A percentile compares a stretch with the other conserved stretches of the same genome.
phyloP scores from a whole-genome alignment of 2,888 invertebrate genomes.

The Myopa tessellatipennis region DNA sequence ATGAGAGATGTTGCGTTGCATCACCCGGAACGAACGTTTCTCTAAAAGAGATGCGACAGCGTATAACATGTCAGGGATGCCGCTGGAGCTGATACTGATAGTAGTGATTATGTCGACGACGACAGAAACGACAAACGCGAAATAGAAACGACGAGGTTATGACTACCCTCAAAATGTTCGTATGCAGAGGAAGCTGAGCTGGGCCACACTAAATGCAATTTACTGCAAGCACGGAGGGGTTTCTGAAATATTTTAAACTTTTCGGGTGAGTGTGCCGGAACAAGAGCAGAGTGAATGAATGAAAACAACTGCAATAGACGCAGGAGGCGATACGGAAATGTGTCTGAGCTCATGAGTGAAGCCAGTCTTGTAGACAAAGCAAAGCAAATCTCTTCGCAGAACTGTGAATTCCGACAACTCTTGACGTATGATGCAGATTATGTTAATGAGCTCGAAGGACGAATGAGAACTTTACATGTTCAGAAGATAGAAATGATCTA shows the following conservation, averaged over 20 bases:
- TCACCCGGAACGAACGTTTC: conserved; percentile 34
- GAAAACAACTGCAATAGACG: neutral
- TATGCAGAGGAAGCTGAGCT: neutral
- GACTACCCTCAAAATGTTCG: neutral
- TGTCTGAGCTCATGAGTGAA: neutral
- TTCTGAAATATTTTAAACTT: neutral
- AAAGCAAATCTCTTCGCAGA: conserved; percentile 11
- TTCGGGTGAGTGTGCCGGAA: neutral
- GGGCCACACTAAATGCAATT: too few relatives aligned
- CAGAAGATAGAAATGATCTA: too few relatives aligned
- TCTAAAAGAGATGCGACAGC: conserved; percentile 36
- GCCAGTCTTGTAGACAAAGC: neutral
- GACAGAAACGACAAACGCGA: conserved; percentile 22
- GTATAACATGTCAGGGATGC: conserved; percentile 46
- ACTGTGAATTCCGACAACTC: conserved; percentile 13
- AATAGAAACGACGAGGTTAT: conserved; percentile 18
- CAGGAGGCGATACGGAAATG: conserved; percentile 4
- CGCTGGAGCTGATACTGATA: conserved; percentile 46
- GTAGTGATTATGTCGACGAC: conserved; percentile 44
- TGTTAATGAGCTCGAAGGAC: neutral
- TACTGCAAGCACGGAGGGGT: neutral
- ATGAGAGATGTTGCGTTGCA: conserved; percentile 41
- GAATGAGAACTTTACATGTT: neutral
- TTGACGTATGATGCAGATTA: conserved; percentile 7
- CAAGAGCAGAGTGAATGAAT: neutral